Evolutionary conservation across 2,113 vertebrate genomes (phyloP).

Genomic region (Sinocyclocheilus maitianheensis): DNA sequence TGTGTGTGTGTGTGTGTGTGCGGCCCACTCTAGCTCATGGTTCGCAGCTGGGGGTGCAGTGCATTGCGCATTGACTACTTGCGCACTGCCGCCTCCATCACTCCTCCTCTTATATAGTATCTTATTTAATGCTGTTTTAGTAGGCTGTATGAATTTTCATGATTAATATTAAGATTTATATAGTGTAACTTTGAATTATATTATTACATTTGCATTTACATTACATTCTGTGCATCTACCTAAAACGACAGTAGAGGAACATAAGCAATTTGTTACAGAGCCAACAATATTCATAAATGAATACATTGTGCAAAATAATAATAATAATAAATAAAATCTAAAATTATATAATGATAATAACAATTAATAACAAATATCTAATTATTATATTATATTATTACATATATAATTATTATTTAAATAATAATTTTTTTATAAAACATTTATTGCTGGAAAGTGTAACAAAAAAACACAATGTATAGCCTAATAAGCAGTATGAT

Average conservation of each 20-base stretch:
- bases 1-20: not conserved
- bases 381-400: not conserved
- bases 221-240: not conserved
- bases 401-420: not conserved
- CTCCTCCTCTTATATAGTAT: not conserved
- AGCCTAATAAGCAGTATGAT: not conserved
- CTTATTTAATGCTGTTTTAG: not conserved
- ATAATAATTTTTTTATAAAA: not conserved
- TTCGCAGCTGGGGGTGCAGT: conserved; percentile 4
- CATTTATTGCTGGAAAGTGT: not conserved
- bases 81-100: not conserved
- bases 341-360: not conserved
- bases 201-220: not conserved
- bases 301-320: not conserved
- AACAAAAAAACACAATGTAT: not conserved
- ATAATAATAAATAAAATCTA: not conserved
- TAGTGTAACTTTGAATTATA: not conserved
- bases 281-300: not conserved
- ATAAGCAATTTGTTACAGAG: not conserved
- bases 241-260: not conserved
- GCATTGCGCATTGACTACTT: not conserved
- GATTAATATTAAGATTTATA: not conserved
- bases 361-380: too few relatives aligned
- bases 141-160: not conserved
- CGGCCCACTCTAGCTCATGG: not conserved